These are phyloP conservation scores for Phodopus roborovskii DNA, from an alignment of 2,113 vertebrate genomes.

Conservation along the genomic window DNA sequence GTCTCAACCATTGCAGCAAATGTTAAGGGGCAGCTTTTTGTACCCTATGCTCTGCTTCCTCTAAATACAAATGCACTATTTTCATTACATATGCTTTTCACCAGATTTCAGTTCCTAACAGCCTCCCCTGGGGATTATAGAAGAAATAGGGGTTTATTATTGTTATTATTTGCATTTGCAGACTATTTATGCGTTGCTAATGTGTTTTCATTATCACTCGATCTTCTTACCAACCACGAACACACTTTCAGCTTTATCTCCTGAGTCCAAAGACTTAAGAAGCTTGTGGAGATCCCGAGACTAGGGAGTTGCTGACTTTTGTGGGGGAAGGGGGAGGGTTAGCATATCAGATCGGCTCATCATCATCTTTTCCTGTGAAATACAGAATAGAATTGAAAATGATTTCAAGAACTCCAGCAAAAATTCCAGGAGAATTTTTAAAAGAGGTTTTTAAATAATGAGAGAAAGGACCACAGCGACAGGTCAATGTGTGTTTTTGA, in stretches of 20 bases:
- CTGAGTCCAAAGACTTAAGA: background rate
- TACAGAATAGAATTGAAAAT: background rate
- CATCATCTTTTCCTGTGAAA: background rate
- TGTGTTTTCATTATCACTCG: background rate
- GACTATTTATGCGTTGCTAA: conserved; percentile 28
- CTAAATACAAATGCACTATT: background rate
- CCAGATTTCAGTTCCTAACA: background rate
- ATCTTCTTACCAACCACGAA: background rate
- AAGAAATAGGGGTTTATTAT: background rate
- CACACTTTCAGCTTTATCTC: background rate
- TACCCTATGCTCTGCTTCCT: background rate
- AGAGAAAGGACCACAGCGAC: background rate
- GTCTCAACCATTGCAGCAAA: background rate
- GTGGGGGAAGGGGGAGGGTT: too few species aligned
- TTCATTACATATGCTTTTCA: background rate
- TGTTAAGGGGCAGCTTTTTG: conserved; percentile 11
- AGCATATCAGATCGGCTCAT: background rate
- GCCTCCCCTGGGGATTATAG: background rate
- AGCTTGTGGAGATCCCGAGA: background rate
- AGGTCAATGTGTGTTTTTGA: background rate
- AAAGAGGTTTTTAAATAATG: conserved; percentile 10
- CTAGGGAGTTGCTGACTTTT: background rate
- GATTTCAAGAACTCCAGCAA: background rate
- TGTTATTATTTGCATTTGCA: background rate
- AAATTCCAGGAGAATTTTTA: background rate